Evolutionary conservation across 2,797 vertebrate species (phyloP).

Genomic region (Mico argentatus): DNA sequence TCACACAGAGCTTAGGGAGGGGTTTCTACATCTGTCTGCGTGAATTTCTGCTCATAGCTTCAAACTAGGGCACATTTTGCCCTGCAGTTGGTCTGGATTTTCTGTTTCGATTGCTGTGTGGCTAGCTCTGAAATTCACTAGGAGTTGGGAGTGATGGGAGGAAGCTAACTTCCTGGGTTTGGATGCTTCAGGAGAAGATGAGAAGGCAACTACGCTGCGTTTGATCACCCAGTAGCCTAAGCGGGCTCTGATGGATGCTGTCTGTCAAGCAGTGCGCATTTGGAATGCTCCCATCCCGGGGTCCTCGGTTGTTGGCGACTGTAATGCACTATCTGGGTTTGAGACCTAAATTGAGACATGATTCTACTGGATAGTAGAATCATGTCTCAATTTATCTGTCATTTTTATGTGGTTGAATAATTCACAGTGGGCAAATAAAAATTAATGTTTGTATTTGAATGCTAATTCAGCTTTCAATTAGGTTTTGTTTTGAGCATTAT

Average conservation of each 20-base stretch:
- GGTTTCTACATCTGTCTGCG: neutral
- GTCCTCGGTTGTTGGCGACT: neutral
- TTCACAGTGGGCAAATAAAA: conserved; percentile 74
- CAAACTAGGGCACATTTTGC: neutral
- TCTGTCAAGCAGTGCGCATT: neutral
- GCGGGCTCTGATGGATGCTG: conserved; percentile 26
- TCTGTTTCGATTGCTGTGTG: neutral
- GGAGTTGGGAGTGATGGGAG: neutral
- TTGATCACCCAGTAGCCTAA: neutral
- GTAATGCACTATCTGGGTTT: neutral
- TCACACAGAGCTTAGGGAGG: neutral
- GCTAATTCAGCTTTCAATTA: conserved; percentile 72
- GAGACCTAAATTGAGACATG: too few relatives aligned
- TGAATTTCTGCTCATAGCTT: neutral
- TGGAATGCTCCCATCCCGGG: neutral
- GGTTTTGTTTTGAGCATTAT: conserved; percentile 62
- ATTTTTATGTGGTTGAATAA: conserved; percentile 68
- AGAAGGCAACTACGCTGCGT: neutral
- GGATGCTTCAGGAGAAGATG: neutral
- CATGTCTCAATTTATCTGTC: conserved; percentile 52
- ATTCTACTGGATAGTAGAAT: neutral
- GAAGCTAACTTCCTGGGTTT: neutral
- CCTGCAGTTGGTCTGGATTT: neutral
- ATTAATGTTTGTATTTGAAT: conserved; percentile 74
- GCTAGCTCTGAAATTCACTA: neutral